These are phyloP conservation scores for Chaetodon trifasciatus DNA, from an alignment of 2,797 vertebrate species.

Conservation along the genomic window DNA sequence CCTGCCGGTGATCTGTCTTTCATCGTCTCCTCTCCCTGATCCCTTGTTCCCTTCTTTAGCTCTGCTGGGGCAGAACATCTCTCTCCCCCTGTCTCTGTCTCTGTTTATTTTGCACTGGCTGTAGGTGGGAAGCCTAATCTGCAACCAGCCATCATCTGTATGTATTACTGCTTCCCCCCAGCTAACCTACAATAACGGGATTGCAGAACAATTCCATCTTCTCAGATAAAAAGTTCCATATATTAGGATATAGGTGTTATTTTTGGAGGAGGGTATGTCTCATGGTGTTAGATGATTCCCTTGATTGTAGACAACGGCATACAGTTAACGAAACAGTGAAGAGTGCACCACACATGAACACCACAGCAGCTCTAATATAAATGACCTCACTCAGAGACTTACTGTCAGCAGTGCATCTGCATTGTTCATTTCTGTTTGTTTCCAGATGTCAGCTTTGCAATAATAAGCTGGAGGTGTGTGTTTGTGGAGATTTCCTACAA, in stretches of 20 bases:
- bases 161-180: slow-evolving; percentile 17
- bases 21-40: slow-evolving; percentile 79
- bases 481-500: slow-evolving; percentile 11
- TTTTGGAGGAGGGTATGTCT: background rate
- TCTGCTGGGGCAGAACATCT: slow-evolving; percentile 71
- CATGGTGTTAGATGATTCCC: background rate
- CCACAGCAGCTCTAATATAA: background rate
- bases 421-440: slow-evolving; percentile 2
- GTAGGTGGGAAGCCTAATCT: slow-evolving; percentile 74
- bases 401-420: background rate
- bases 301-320: background rate
- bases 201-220: slow-evolving; percentile 2
- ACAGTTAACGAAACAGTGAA: background rate
- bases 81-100: slow-evolving; percentile 67
- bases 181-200: slow-evolving; percentile 18
- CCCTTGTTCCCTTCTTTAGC: slow-evolving; percentile 76
- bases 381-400: background rate
- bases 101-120: slow-evolving; percentile 72
- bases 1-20: slow-evolving; percentile 83
- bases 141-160: slow-evolving; percentile 57
- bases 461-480: background rate
- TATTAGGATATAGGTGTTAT: background rate
- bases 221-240: background rate
- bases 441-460: background rate
- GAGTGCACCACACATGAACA: background rate